phyloP scores from a whole-genome alignment of 2,797 vertebrate species.

The Champsocephalus esox region DNA sequence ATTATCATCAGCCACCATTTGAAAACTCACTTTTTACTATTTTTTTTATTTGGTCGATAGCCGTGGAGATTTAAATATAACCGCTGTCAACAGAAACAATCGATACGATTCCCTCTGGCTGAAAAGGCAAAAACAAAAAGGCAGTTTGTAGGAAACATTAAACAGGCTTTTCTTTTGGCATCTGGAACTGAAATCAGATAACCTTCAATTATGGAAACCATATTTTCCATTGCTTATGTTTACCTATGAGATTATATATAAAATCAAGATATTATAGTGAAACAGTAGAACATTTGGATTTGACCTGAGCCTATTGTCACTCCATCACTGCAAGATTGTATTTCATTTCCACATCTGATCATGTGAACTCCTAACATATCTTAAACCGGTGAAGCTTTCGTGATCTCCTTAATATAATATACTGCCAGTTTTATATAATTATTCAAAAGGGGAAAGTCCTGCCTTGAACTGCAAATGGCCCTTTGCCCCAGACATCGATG shows the following conservation, averaged over 20 bases:
- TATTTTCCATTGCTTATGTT: too few species aligned
- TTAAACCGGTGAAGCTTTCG: neutral
- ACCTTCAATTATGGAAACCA: neutral
- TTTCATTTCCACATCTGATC: neutral
- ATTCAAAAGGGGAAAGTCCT: neutral
- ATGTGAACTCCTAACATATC: neutral
- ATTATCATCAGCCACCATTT: constrained; percentile 85
- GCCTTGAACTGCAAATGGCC: constrained; percentile 17
- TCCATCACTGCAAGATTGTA: neutral
- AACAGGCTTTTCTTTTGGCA: neutral
- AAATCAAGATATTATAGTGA: too few species aligned
- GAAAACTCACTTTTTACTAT: constrained; percentile 56
- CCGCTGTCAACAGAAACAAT: constrained; percentile 71
- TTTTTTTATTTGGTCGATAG: constrained; percentile 36
- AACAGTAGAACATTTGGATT: neutral
- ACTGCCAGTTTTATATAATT: constrained; percentile 9
- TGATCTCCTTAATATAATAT: neutral
- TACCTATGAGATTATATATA: too few species aligned
- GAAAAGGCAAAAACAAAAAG: constrained; percentile 70
- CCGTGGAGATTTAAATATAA: constrained; percentile 74
- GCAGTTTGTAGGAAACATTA: constrained; percentile 33
- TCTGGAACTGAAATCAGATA: neutral
- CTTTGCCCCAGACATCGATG: constrained; percentile 28
- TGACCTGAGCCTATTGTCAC: neutral
- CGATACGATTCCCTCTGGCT: constrained; percentile 66